Evolutionary conservation across 2,113 vertebrate species (phyloP), one percentile per base, ranked within the genome.

Genomic region (Plecotus auritus): DNA sequence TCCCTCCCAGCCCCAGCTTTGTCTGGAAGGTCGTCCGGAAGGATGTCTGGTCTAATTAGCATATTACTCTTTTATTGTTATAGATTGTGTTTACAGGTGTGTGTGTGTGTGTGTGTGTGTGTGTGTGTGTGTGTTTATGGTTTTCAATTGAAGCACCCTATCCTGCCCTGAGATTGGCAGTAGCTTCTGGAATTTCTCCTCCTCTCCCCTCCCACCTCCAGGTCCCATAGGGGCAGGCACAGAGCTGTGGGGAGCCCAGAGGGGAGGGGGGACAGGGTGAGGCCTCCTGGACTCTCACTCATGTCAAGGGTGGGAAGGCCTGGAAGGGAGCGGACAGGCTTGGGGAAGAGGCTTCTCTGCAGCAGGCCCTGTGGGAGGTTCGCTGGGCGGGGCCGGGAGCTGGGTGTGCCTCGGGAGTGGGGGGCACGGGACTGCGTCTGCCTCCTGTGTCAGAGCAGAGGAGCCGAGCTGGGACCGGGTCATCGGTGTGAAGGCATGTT

Each of bases 91-190:
- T 10, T 28, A 10, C 17, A 9, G 9, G 35, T 64, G 12, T 22
- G 5, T 54, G 2, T 77, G 81, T 61, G 59, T 10, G 56, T 10
- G 56, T 26, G 56, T 59, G 56, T 23, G 22, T 59, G 22, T 59
- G 18, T 73, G 35, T 56, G 16, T 11, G 40, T 56, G 7, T 35
- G 32, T 73, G 17, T 32, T 4, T 32, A 7, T 28, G 7, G 54
- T 26, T 59, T 59, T 59, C 56, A 59, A 9, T 10, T 28, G 85
- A 88, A 80, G 12, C 37, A 35, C 20, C 80, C 49, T 76, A 4
- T 59, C 93, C 40, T 90, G n/a, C 49, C 42, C 59, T 73, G 56
- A 78, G 26, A 89, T 28, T 87, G 26, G 2, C 35, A 93, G 49
- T 66, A 30, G 5, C 28, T 94, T 81, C 37, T 81, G 12, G 7